Evolutionary conservation across 2,797 vertebrate genomes (phyloP), one percentile per base, ranked within the genome.

Genomic region (Hypotaenidia philippensis): DNA sequence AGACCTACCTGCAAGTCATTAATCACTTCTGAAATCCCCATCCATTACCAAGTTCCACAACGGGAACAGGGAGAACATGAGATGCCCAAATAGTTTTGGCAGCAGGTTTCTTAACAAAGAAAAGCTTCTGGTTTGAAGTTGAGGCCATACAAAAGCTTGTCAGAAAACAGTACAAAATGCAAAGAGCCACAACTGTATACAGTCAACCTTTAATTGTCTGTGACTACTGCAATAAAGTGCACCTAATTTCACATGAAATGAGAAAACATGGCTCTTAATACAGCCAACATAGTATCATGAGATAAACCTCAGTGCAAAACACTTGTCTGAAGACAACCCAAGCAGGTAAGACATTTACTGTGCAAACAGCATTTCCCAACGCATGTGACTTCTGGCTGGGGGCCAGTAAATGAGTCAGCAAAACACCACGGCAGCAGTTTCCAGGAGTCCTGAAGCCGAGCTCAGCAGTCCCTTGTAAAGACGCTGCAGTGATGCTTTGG

Each of bases 241-340:
- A 84, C 68, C 90, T 83, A 93, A 61, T 47, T 90, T 59, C 83
- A 94, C 81, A 89, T n/a, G 68, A 90, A 93, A 94, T 74, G 57
- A 83, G 64, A 80, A 60, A 85, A 89, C 14, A 9, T 20, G 76
- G 57, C 41, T 96, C 75, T 78, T 83, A 50, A 63, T 53, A 89
- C 23, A 84, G 71, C 83, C 70, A 90, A 71, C 31, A 9, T 13
- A 53, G 22, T 72, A 93, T 66, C 56, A 86, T 89, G 85, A 94
- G 85, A 74, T 21, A 93, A 90, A 93, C 21, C 53, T 92, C 96
- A 95, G 93, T 95, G 95, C 95, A 96, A 96, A 97, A 89, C 19
- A 71, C 81, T 85, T 71, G 45, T 93, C 65, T 80, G 71, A 89
- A 89, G 68, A 96, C 36, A 77, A 52, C 60, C 76, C 50, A 91